A percentile compares a stretch with the other conserved stretches of the same genome.
phyloP scores from a whole-genome alignment of 2,113 vertebrate species.

The Campylomormyrus numenius region DNA sequence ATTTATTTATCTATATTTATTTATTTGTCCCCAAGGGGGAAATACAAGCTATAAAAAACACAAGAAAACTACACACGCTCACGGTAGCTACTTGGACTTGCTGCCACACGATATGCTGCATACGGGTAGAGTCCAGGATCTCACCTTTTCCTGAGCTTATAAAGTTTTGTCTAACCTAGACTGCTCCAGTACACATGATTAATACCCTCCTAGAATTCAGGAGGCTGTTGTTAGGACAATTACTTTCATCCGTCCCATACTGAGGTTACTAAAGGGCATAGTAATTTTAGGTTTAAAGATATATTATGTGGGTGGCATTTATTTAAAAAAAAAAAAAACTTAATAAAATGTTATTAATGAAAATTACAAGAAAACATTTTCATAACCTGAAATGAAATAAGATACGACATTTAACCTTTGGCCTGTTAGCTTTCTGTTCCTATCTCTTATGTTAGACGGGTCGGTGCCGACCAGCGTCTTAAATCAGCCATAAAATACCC shows the following conservation, averaged over 20 bases:
- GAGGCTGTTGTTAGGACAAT: neutral
- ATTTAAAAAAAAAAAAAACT: neutral
- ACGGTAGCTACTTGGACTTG: too few species aligned
- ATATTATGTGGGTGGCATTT: neutral
- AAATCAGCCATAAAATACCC: too few species aligned
- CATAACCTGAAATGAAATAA: neutral
- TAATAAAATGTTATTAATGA: neutral
- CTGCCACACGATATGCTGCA: too few species aligned
- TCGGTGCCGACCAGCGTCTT: too few species aligned
- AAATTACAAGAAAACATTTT: neutral
- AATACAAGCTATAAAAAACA: too few species aligned
- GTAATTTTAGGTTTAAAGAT: neutral
- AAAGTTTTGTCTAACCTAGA: neutral
- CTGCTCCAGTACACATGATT: neutral
- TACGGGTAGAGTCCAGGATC: too few species aligned
- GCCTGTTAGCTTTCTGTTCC: too few species aligned
- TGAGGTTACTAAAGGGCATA: neutral
- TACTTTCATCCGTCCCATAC: neutral
- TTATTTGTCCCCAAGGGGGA: too few species aligned
- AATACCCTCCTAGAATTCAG: neutral
- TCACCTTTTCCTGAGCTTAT: neutral
- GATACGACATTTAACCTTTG: neutral
- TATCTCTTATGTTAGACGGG: too few species aligned
- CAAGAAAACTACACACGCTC: too few species aligned
- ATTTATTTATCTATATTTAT: too few species aligned